Conservation (phyloP, 2,797 vertebrate species). For the Lophotriccus pileatus region DNA sequence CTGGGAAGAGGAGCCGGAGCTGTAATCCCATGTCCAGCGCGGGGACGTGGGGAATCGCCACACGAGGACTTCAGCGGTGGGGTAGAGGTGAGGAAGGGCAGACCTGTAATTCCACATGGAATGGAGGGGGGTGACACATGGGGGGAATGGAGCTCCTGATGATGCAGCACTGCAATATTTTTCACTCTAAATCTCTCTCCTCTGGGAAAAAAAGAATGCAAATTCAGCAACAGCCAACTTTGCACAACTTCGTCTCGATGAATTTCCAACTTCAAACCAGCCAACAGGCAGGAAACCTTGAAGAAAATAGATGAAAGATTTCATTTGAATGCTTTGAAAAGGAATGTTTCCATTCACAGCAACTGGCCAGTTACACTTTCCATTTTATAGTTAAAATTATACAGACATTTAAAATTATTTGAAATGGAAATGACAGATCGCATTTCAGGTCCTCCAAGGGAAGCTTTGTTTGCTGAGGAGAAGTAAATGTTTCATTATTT, state of each 20-base stretch:
- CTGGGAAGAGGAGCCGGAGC: constrained; percentile 43
- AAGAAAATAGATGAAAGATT: constrained; percentile 27
- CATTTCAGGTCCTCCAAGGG: constrained; percentile 13
- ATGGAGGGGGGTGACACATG: not conserved
- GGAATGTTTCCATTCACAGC: not conserved
- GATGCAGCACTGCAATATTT: not conserved
- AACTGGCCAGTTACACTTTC: not conserved
- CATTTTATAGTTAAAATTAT: constrained; percentile 32
- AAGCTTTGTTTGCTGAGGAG: constrained; percentile 5
- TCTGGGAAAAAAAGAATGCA: not conserved
- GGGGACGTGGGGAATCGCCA: not conserved
- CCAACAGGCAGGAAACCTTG: not conserved
- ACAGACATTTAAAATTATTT: constrained; percentile 5
- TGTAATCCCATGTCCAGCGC: constrained; percentile 50
- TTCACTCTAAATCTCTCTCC: not conserved
- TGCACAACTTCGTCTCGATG: not conserved
- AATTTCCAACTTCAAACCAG: constrained; percentile 12
- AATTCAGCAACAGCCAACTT: constrained; percentile 49
- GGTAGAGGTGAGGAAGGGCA: not conserved
- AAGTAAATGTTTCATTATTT: constrained; percentile 18
- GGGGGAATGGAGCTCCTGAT: not conserved
- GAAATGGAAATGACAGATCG: constrained; percentile 9
- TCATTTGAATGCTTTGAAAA: not conserved
- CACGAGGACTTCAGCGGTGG: not conserved
- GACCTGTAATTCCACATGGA: not conserved